A percentile compares a stretch with the other conserved stretches of the same genome.
phyloP scores from a whole-genome alignment of 2,888 invertebrate species.

The Embidobia sp. region DNA sequence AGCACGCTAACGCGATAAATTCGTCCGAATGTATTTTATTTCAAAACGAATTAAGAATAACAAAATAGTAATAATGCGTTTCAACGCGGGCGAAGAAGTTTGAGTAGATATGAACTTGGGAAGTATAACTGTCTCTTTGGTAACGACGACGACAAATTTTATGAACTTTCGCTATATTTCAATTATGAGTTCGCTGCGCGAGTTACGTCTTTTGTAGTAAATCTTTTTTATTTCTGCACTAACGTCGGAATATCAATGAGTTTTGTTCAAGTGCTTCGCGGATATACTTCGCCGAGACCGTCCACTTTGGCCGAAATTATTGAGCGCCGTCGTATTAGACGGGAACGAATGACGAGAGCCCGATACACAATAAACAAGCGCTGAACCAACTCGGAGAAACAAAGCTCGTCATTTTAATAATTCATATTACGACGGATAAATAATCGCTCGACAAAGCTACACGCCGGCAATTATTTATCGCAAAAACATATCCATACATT shows the following conservation, averaged over 20 bases:
- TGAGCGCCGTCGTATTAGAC: constrained; percentile 10
- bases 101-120: constrained; percentile 57
- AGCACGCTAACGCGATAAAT: constrained; percentile 31
- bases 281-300: constrained; percentile 13
- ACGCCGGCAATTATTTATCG: constrained; percentile 45
- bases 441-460: constrained; percentile 33
- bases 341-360: constrained; percentile 19
- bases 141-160: constrained; percentile 56
- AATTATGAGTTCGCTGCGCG: constrained; percentile 53
- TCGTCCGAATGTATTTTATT: constrained; percentile 43
- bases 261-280: constrained; percentile 37
- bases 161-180: constrained; percentile 62
- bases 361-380: constrained; percentile 21
- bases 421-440: constrained; percentile 44
- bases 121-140: constrained; percentile 60
- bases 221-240: constrained; percentile 49
- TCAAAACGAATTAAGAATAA: constrained; percentile 47
- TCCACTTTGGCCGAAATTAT: constrained; percentile 21
- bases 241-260: constrained; percentile 48
- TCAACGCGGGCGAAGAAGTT: constrained; percentile 48
- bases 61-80: constrained; percentile 61
- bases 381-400: neutral
- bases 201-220: constrained; percentile 55
- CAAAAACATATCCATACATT: constrained; percentile 25
- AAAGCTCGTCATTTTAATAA: constrained; percentile 41